Evolutionary conservation across 1,140 invertebrate species (phyloP).

Genomic region (Procambarus clarkii): DNA sequence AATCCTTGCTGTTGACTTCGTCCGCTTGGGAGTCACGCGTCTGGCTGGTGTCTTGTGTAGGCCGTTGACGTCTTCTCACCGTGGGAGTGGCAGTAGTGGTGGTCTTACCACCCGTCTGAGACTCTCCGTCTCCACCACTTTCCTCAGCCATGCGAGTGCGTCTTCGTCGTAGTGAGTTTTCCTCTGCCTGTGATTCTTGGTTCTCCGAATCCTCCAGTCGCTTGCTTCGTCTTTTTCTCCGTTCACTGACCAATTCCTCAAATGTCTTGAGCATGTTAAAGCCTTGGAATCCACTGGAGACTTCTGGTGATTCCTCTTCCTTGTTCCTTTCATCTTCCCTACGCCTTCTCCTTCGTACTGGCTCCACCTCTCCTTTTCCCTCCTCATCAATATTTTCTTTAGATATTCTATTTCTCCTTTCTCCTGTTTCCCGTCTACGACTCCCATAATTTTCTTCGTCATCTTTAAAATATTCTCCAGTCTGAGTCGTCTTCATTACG

Average conservation of each 20-base stretch:
- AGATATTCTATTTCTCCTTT: background rate
- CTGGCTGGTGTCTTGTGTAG: background rate
- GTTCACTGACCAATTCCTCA: background rate
- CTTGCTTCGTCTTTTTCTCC: background rate
- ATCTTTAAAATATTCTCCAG: background rate
- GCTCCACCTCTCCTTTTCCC: background rate
- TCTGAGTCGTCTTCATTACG: background rate
- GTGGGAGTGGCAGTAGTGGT: background rate
- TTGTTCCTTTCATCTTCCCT: background rate
- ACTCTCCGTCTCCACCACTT: background rate
- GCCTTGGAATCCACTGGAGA: background rate
- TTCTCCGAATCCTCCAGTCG: background rate
- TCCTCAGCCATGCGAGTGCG: background rate
- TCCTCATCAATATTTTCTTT: background rate
- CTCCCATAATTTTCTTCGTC: background rate
- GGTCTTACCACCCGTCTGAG: background rate
- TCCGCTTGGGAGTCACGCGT: background rate
- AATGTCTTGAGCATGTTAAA: conserved; percentile 2
- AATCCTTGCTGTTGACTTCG: conserved; percentile 20
- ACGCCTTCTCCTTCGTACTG: background rate
- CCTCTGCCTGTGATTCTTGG: background rate
- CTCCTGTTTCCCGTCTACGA: background rate
- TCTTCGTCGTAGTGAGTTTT: background rate
- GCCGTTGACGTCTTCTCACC: background rate
- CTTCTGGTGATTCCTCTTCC: background rate